Evolutionary conservation across 2,888 invertebrate species (phyloP).

Genomic region (Hypselothyrea guttata): DNA sequence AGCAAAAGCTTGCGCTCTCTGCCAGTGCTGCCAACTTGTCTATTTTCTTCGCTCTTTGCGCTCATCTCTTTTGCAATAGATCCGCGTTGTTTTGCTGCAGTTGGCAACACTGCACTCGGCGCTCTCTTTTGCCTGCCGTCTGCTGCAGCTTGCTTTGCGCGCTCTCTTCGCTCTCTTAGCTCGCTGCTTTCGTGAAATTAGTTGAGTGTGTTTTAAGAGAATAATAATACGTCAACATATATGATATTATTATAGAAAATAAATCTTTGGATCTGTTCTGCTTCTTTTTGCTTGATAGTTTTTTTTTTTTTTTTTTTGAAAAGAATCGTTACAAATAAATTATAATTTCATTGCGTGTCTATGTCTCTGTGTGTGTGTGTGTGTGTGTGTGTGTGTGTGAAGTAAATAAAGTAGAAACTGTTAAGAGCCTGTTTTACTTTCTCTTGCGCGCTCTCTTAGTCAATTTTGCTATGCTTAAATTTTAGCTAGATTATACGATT

Average conservation of each 20-base stretch:
- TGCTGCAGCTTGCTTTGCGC: too few relatives aligned
- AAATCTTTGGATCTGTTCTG: slow-evolving; percentile 61
- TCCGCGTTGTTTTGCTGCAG: too few relatives aligned
- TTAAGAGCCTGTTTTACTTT: background rate
- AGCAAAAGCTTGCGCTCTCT: slow-evolving; percentile 9
- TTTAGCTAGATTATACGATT: slow-evolving; percentile 42
- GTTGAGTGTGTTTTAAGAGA: slow-evolving; percentile 15
- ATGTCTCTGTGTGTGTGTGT: slow-evolving; percentile 1
- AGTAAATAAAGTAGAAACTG: slow-evolving; percentile 6
- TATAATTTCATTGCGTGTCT: slow-evolving; percentile 34
- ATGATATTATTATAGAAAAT: slow-evolving; percentile 41
- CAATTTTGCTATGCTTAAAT: slow-evolving; percentile 59
- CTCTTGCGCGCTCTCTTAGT: slow-evolving; percentile 36
- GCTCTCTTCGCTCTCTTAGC: slow-evolving; percentile 10
- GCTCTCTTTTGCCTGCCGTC: slow-evolving; percentile 4
- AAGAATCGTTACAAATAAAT: slow-evolving; percentile 30
- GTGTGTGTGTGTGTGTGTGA: slow-evolving; percentile 1
- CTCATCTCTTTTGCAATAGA: too few relatives aligned
- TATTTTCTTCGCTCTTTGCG: too few relatives aligned
- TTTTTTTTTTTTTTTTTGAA: too few relatives aligned
- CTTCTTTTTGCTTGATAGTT: too few relatives aligned
- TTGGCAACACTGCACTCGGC: too few relatives aligned
- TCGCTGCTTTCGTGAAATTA: too few relatives aligned
- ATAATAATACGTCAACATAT: slow-evolving; percentile 34
- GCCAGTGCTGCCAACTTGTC: too few relatives aligned